These are phyloP conservation scores for Epizoanthus rinbou DNA, from an alignment of 92 coral and sea anemone genomes.

Conservation along the genomic window DNA sequence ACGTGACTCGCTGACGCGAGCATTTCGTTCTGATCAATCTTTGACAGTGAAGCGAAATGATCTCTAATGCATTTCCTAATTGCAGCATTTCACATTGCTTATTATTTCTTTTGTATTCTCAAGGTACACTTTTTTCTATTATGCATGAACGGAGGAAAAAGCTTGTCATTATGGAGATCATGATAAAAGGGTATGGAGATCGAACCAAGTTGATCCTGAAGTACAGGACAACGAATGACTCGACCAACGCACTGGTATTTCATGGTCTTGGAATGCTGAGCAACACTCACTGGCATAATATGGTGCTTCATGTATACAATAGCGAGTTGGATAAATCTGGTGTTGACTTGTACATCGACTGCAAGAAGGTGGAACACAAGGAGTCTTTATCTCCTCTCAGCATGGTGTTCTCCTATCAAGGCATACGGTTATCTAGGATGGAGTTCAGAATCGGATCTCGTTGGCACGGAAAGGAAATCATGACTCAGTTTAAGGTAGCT, in stretches of 20 bases:
- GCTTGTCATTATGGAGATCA: conserved; percentile 56
- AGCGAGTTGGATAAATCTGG: conserved; percentile 66
- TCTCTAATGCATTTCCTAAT: background rate
- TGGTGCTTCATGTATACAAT: conserved; percentile 63
- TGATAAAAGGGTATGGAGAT: conserved; percentile 44
- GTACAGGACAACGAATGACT: conserved; percentile 69
- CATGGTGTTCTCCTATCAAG: conserved; percentile 79
- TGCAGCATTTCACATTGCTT: too few species aligned
- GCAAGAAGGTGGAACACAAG: conserved; percentile 62
- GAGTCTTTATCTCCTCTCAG: conserved; percentile 67
- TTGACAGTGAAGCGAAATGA: too few species aligned
- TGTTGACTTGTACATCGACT: conserved; percentile 81
- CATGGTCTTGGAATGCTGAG: conserved; percentile 50
- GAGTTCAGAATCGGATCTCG: conserved; percentile 89
- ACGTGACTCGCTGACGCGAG: too few species aligned
- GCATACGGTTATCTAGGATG: conserved; percentile 72
- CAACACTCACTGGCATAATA: conserved; percentile 50
- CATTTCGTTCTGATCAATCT: too few species aligned
- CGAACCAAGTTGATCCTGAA: conserved; percentile 51
- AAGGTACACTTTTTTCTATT: conserved; percentile 73
- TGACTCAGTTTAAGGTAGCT: conserved; percentile 76
- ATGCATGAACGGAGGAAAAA: conserved; percentile 54
- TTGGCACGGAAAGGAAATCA: conserved; percentile 42
- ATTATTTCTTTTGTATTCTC: background rate
- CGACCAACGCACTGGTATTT: conserved; percentile 50